These are phyloP conservation scores for Trinectes maculatus DNA, from an alignment of 2,113 vertebrate genomes.

Conservation along the genomic window DNA sequence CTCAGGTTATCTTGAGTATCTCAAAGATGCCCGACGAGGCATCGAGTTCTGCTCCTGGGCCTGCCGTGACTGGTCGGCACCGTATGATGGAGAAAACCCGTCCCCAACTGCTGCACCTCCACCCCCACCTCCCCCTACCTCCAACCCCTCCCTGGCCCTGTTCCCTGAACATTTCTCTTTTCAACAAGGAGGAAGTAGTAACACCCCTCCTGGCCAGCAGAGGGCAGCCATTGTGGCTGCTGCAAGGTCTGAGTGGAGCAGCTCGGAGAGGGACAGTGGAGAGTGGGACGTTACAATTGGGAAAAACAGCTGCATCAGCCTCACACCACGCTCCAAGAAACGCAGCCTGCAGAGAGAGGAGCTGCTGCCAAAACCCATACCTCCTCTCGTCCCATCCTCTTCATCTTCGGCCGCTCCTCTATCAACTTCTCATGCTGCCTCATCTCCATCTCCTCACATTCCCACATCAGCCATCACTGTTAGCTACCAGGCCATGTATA, in stretches of 20 bases:
- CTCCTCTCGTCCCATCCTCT: constrained; percentile 60
- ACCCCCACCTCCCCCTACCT: constrained; percentile 68
- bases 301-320: constrained; percentile 82
- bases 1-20: constrained; percentile 92
- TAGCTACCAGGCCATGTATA: constrained; percentile 68
- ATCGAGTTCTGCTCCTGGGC: constrained; percentile 89
- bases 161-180: constrained; percentile 82
- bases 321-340: constrained; percentile 91
- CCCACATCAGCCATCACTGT: constrained; percentile 47
- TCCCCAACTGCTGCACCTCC: constrained; percentile 70
- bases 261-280: constrained; percentile 81
- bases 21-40: constrained; percentile 86
- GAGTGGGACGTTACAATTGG: constrained; percentile 84
- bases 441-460: constrained; percentile 33
- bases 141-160: constrained; percentile 70
- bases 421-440: constrained; percentile 23
- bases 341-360: constrained; percentile 86
- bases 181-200: constrained; percentile 51
- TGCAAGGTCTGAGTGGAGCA: constrained; percentile 78
- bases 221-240: constrained; percentile 77
- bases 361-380: constrained; percentile 65
- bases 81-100: constrained; percentile 92
- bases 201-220: constrained; percentile 60
- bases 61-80: constrained; percentile 92
- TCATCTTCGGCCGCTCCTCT: constrained; percentile 35